Conservation (phyloP, 2,113 vertebrate species). For the Lanius collurio region DNA sequence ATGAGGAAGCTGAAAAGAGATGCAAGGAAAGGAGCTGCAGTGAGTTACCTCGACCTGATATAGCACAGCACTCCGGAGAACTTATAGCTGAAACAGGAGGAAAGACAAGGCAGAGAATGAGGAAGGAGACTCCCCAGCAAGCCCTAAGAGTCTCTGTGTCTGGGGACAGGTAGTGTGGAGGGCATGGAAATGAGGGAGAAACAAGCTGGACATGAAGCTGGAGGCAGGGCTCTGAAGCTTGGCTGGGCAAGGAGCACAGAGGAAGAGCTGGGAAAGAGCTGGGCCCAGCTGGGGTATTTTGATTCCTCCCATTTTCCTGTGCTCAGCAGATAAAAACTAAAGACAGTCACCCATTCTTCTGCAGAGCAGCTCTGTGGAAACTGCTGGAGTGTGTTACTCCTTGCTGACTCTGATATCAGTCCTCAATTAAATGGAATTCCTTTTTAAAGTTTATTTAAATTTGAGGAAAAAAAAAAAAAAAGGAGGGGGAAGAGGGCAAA, state of each 20-base stretch:
- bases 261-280: neutral
- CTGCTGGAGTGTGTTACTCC: neutral
- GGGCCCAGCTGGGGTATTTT: neutral
- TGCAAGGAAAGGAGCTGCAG: neutral
- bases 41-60: neutral
- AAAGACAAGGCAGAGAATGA: neutral
- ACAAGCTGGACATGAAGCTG: neutral
- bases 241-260: neutral
- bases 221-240: neutral
- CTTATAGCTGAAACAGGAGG: neutral
- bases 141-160: neutral
- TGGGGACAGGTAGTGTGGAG: neutral
- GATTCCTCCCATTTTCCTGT: neutral
- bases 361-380: neutral
- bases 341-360: neutral
- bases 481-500: rapidly evolving
- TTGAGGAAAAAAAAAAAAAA: neutral
- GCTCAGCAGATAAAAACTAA: neutral
- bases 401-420: neutral
- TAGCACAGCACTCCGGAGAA: neutral
- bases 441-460: neutral
- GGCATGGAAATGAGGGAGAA: neutral
- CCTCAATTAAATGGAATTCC: neutral
- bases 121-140: neutral
- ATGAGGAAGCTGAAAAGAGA: neutral